Evolutionary conservation across 2,113 vertebrate species (phyloP).

Genomic region (Myotis brandtii): DNA sequence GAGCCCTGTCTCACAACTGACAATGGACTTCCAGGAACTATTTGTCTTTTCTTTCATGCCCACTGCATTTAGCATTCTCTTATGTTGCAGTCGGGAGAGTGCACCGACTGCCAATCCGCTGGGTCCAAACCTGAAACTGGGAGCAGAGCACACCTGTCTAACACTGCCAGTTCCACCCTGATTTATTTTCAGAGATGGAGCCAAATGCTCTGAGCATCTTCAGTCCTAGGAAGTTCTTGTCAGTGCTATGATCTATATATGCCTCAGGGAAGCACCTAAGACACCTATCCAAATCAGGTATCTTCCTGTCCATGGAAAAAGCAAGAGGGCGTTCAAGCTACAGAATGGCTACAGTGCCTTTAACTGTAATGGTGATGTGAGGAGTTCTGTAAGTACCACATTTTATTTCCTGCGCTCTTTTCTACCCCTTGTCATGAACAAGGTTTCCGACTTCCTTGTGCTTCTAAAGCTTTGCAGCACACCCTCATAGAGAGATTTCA

Average conservation of each 20-base stretch:
- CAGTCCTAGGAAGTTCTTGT: constrained; percentile 35
- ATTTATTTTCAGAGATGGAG: constrained; percentile 29
- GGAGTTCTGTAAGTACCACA: background rate
- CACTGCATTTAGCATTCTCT: background rate
- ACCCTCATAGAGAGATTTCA: background rate
- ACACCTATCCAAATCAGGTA: background rate
- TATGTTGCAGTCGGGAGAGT: background rate
- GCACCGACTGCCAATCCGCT: fast-evolving
- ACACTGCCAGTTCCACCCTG: background rate
- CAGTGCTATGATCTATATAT: background rate
- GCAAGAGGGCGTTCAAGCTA: background rate
- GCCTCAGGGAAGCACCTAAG: background rate
- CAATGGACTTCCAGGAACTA: constrained; percentile 15
- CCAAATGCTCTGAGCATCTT: background rate
- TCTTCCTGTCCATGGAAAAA: background rate
- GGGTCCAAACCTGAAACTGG: background rate
- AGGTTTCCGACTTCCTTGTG: background rate
- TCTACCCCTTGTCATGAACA: background rate
- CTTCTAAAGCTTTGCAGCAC: constrained; percentile 2
- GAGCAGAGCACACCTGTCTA: constrained; percentile 12
- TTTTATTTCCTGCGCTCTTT: background rate
- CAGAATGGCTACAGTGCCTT: background rate
- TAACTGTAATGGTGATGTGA: background rate
- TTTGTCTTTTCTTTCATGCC: constrained; percentile 14
- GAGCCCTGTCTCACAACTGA: background rate